These are phyloP conservation scores for Eremobia ochroleuca DNA, from an alignment of 2,888 invertebrate genomes.

Conservation along the genomic window DNA sequence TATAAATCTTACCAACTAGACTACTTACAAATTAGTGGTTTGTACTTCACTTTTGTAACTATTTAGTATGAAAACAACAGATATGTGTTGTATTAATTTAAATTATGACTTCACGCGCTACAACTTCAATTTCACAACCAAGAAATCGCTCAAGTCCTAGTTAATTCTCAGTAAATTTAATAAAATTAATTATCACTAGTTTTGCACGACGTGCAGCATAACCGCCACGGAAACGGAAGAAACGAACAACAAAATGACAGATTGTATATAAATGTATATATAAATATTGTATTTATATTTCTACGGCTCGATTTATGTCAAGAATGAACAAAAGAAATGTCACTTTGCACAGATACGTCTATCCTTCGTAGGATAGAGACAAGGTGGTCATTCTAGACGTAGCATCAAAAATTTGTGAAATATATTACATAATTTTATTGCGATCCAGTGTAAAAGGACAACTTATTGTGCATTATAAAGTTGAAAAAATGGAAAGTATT, in stretches of 20 bases:
- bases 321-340: not conserved
- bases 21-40: conserved; percentile 1
- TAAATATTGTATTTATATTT: not conserved
- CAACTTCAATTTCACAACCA: not conserved
- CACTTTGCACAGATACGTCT: too few species aligned
- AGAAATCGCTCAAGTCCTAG: not conserved
- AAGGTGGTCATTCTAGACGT: too few species aligned
- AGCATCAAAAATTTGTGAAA: too few species aligned
- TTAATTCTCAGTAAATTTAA: not conserved
- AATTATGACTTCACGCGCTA: not conserved
- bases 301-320: not conserved
- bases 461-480: too few species aligned
- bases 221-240: not conserved
- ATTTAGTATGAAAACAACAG: not conserved
- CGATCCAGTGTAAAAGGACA: not conserved
- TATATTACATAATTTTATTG: not conserved
- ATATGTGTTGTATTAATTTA: not conserved
- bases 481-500: not conserved
- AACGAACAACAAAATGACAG: not conserved
- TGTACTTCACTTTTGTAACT: conserved; percentile 30
- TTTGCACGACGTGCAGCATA: not conserved
- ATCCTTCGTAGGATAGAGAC: not conserved
- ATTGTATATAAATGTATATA: too few species aligned
- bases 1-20: not conserved
- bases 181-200: not conserved